Conservation (phyloP, 2,888 invertebrate genomes). For the Idaea aversata region DNA sequence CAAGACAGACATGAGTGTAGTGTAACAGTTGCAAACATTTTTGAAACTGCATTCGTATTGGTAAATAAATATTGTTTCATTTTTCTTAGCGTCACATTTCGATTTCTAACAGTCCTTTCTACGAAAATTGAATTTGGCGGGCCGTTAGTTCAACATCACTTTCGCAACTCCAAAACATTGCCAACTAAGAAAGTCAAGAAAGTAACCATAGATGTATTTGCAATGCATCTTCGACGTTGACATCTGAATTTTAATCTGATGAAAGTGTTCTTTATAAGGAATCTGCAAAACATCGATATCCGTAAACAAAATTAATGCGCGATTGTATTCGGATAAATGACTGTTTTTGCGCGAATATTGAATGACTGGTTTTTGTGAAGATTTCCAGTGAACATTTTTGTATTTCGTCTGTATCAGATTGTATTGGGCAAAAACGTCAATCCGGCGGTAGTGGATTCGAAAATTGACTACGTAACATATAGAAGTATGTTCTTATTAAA, state of each 20-base stretch:
- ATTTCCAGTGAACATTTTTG: too few species aligned
- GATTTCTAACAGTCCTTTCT: too few species aligned
- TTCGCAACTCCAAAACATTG: conserved; percentile 20
- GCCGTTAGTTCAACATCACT: neutral
- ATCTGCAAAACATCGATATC: neutral
- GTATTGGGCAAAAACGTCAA: too few species aligned
- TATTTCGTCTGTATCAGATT: too few species aligned
- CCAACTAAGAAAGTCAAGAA: conserved; percentile 56
- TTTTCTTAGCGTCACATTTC: too few species aligned
- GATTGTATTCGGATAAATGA: neutral
- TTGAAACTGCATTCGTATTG: too few species aligned
- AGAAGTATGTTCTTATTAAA: too few species aligned
- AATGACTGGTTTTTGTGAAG: neutral
- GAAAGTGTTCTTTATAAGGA: conserved; percentile 21
- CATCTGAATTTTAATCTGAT: conserved; percentile 42
- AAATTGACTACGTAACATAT: too few species aligned
- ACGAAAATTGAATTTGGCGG: neutral
- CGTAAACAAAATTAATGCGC: neutral
- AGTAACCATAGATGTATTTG: conserved; percentile 46
- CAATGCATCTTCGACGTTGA: conserved; percentile 41
- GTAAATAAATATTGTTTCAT: too few species aligned
- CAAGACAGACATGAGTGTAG: too few species aligned
- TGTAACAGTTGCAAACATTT: too few species aligned
- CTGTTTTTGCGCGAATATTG: neutral
- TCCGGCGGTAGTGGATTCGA: too few species aligned